phyloP scores from a whole-genome alignment of 2,797 vertebrate species.

The Phataginus tetradactyla region DNA sequence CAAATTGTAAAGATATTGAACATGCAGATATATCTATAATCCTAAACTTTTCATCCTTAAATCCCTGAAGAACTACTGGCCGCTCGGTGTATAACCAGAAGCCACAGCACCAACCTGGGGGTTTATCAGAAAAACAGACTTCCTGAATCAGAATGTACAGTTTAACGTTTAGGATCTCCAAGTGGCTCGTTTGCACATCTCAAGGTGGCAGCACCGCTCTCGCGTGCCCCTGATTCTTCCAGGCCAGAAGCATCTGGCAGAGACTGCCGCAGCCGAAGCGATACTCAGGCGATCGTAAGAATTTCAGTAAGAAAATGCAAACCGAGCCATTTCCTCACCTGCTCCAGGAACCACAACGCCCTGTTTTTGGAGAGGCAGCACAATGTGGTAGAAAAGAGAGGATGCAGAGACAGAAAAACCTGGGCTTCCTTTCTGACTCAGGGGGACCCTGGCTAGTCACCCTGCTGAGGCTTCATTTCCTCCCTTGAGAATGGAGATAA shows the following conservation, averaged over 20 bases:
- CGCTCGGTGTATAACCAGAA: neutral
- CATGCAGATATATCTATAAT: neutral
- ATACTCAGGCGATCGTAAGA: neutral
- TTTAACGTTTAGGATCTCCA: neutral
- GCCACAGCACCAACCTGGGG: neutral
- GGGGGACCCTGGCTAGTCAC: neutral
- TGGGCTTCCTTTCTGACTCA: neutral
- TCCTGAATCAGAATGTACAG: neutral
- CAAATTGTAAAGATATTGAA: neutral
- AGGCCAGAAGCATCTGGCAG: neutral
- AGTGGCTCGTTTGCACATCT: neutral
- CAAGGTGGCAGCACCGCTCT: neutral
- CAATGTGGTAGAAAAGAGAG: neutral
- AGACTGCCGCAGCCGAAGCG: neutral
- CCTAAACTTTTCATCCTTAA: slow-evolving; percentile 1
- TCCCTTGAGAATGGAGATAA: neutral
- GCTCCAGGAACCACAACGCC: neutral
- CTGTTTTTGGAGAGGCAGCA: neutral
- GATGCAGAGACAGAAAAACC: neutral
- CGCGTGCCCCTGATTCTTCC: neutral
- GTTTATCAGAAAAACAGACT: neutral
- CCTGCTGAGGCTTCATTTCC: neutral
- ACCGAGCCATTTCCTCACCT: neutral
- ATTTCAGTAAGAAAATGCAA: slow-evolving; percentile 47
- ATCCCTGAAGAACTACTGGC: neutral